Conservation (phyloP, 2,888 invertebrate species). For the Dichetophora obliterata region DNA sequence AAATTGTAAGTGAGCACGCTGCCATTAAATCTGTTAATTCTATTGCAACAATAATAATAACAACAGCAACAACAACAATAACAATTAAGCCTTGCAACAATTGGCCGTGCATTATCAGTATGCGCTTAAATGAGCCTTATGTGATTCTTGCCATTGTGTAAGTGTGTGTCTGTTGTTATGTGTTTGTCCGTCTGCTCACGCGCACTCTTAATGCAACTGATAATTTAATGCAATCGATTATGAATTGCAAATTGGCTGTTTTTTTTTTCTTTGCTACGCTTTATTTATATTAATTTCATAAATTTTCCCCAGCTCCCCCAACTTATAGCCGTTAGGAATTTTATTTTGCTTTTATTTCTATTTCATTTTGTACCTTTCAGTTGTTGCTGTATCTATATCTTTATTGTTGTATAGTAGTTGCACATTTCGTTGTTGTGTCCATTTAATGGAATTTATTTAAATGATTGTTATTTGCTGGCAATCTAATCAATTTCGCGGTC, state of each 20-base stretch:
- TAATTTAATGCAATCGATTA: conserved; percentile 46
- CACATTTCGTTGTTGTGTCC: background rate
- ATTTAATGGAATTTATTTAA: conserved; percentile 42
- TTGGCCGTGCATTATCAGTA: background rate
- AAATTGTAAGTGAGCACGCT: background rate
- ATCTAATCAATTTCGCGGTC: conserved; percentile 33
- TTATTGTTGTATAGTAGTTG: background rate
- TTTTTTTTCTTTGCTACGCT: conserved; percentile 23
- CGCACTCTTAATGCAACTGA: conserved; percentile 22
- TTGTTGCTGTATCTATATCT: background rate
- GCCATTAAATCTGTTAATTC: conserved; percentile 41
- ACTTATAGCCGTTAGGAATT: background rate
- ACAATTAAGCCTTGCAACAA: background rate
- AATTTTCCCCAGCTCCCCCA: conserved; percentile 17
- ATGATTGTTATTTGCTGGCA: conserved; percentile 43
- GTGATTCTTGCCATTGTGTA: background rate
- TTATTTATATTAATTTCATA: conserved; percentile 35
- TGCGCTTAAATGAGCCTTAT: background rate
- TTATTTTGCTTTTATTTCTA: background rate
- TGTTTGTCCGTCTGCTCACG: background rate
- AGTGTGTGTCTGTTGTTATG: background rate
- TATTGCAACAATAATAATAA: conserved; percentile 37
- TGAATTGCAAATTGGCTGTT: conserved; percentile 46
- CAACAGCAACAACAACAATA: conserved; percentile 31
- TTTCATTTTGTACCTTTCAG: background rate